phyloP scores from a whole-genome alignment of 2,113 vertebrate genomes.

The Boleophthalmus pectinirostris region DNA sequence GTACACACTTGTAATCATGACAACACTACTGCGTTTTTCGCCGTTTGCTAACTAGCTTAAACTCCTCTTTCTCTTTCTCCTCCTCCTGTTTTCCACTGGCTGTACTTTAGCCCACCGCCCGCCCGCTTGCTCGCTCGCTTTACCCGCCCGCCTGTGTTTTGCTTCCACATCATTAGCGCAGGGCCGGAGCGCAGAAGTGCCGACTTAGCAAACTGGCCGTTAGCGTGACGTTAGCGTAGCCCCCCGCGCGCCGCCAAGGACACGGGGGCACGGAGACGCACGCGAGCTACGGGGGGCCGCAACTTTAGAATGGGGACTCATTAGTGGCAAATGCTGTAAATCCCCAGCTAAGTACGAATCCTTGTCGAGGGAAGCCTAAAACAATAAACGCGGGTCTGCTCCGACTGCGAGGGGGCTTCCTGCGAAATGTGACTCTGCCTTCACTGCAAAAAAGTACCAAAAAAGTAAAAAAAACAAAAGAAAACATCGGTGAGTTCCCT shows the following conservation, averaged over 20 bases:
- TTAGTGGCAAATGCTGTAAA: conserved; percentile 98
- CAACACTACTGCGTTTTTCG: too few species aligned
- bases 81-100: conserved; percentile 46
- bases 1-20: too few species aligned
- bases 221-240: conserved; percentile 88
- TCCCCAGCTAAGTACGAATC: conserved; percentile 95
- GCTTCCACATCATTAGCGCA: conserved; percentile 95
- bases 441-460: conserved; percentile 53
- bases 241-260: conserved; percentile 82
- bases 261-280: conserved; percentile 86
- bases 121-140: too few species aligned
- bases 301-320: conserved; percentile 95
- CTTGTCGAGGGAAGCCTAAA: conserved; percentile 98
- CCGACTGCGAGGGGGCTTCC: conserved; percentile 83
- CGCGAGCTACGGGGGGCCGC: conserved; percentile 80
- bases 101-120: conserved; percentile 51
- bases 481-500: background rate
- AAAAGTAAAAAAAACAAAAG: background rate
- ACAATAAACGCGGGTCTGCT: conserved; percentile 92
- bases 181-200: conserved; percentile 91
- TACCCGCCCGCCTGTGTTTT: conserved; percentile 81
- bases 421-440: conserved; percentile 76
- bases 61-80: conserved; percentile 10
- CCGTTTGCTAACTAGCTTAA: too few species aligned
- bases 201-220: conserved; percentile 86